phyloP scores from a whole-genome alignment of 2,113 vertebrate genomes.

The Terrapene triunguis region DNA sequence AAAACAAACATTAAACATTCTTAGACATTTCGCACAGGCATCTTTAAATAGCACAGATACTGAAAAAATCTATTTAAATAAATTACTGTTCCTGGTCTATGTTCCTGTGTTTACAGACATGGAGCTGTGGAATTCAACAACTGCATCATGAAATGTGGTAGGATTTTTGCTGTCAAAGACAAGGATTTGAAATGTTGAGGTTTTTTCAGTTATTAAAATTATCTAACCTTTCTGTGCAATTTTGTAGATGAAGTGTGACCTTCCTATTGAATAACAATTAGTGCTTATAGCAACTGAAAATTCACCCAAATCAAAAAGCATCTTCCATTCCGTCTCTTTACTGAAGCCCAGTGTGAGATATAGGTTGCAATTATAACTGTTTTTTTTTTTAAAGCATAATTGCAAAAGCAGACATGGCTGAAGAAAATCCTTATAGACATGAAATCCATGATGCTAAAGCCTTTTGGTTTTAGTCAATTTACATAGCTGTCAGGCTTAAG shows the following conservation, averaged over 20 bases:
- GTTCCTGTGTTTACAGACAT: background rate
- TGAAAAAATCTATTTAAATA: fast-evolving
- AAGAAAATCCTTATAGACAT: conserved; percentile 1
- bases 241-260: background rate
- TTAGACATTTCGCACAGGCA: background rate
- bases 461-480: conserved; percentile 45
- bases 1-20: background rate
- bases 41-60: background rate
- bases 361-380: conserved; percentile 9
- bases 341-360: background rate
- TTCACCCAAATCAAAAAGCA: conserved; percentile 2
- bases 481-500: conserved; percentile 38
- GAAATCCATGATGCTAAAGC: conserved; percentile 8
- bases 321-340: conserved; percentile 14
- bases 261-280: background rate
- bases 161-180: background rate
- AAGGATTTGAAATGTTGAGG: background rate
- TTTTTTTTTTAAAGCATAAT: background rate
- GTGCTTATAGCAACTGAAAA: conserved; percentile 12
- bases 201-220: conserved; percentile 5
- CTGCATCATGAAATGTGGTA: background rate
- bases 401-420: background rate
- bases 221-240: background rate
- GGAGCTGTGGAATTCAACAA: background rate
- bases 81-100: background rate